These are phyloP conservation scores for Alcedo atthis DNA, from an alignment of 2,797 vertebrate genomes.

Conservation along the genomic window DNA sequence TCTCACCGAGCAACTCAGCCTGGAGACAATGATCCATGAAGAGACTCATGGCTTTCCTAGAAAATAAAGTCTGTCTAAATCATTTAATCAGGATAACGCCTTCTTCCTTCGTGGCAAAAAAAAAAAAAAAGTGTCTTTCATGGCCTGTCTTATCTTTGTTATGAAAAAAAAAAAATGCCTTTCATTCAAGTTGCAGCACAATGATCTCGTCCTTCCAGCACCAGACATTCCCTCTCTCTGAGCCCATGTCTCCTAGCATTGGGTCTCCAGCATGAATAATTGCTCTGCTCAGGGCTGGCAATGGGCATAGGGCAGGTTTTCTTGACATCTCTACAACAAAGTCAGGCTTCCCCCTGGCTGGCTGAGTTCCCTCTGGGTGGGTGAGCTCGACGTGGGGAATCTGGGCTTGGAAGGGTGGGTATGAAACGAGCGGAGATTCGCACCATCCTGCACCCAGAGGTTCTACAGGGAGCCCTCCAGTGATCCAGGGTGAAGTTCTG, in stretches of 20 bases:
- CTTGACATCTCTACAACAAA: background rate
- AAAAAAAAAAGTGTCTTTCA: constrained; percentile 36
- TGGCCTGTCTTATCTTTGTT: constrained; percentile 36
- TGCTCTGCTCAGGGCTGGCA: constrained; percentile 17
- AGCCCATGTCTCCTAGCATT: constrained; percentile 49
- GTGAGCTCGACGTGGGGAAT: accelerated
- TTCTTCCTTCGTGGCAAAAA: constrained; percentile 15
- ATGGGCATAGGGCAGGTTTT: constrained; percentile 17
- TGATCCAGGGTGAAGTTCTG: accelerated
- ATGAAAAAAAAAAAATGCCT: background rate
- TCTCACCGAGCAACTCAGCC: background rate
- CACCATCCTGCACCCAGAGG: accelerated
- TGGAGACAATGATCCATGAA: constrained; percentile 20
- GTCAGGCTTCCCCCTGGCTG: background rate
- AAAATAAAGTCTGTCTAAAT: constrained; percentile 58
- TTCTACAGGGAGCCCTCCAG: background rate
- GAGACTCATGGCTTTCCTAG: constrained; percentile 16
- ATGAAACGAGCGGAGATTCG: accelerated
- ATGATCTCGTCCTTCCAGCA: constrained; percentile 39
- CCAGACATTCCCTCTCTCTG: constrained; percentile 24
- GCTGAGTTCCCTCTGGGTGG: accelerated
- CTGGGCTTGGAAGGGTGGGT: background rate
- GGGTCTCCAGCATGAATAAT: constrained; percentile 49
- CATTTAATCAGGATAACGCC: constrained; percentile 28
- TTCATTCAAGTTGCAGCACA: constrained; percentile 32